Evolutionary conservation across 2,113 vertebrate genomes (phyloP), one percentile per base, ranked within the genome.

Genomic region (Chamaea fasciata): DNA sequence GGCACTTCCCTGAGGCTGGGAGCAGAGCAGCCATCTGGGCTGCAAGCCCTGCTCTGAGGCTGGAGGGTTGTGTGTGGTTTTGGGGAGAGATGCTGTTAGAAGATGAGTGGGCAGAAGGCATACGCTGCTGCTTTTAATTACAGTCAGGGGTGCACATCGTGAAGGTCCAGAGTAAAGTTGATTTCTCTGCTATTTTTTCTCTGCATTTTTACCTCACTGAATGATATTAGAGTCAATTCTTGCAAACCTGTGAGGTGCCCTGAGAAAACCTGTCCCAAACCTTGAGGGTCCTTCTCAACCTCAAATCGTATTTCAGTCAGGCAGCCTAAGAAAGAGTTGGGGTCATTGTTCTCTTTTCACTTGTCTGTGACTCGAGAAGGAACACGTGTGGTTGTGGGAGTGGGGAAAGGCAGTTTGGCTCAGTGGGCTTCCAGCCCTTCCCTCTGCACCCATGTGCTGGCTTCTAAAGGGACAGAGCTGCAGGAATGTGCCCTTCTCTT

Each of bases 301-400:
- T 60, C 21, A 64, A 80, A 77, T 46, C 3, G 1, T 28, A 21
- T 67, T 53, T 23, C 55, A 70, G 41, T 37, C 14, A 57, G 35
- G 30, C 26, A 5, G n/a, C n/a, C 21, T 39, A 35, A n/a, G n/a
- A 44, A 50, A 21, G 35, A 63, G 20, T 4, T 53, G 26, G 20
- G 4, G 2, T 53, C 6, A 17, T 33, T 31, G 15, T 44, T 28
- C 20, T 75, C 13, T 39, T 41, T 47, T 56, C 15, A 2, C 1
- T 56, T 19, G 27, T 28, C n/a, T 52, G 46, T 55, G 59, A 15
- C 27, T 73, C 0, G 0, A 56, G 27, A 26, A 76, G 53, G 14
- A 79, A 0, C 35, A 26, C 0, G 0, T 28, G 17, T 60, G 22
- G 7, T 23, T 74, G 33, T 50, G 60, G 60, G 65, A 82, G 46